Evolutionary conservation across 1,140 invertebrate species (phyloP).

Genomic region (Potamilus streckersoni): DNA sequence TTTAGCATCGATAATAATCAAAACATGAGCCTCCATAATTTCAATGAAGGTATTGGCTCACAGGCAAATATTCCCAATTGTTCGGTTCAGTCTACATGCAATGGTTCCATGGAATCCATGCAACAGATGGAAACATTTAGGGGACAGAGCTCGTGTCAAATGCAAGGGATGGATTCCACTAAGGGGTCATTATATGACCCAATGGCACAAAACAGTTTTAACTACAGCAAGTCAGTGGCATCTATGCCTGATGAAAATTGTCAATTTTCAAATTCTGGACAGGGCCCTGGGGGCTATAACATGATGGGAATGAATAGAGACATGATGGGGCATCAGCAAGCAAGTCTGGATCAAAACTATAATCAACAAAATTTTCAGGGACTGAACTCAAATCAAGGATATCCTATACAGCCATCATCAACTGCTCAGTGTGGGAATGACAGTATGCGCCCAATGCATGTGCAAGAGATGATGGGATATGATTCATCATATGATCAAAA

Average conservation of each 20-base stretch:
- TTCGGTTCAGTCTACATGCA: slow-evolving; percentile 15
- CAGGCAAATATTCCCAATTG: slow-evolving; percentile 22
- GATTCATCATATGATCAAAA: slow-evolving; percentile 33
- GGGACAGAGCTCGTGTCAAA: slow-evolving; percentile 34
- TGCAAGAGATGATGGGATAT: slow-evolving; percentile 28
- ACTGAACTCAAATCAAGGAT: slow-evolving; percentile 14
- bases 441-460: slow-evolving; percentile 7
- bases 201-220: slow-evolving; percentile 28
- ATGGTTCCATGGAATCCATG: slow-evolving; percentile 35
- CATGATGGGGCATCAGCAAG: slow-evolving; percentile 24
- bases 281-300: slow-evolving; percentile 35
- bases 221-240: slow-evolving; percentile 2
- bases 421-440: slow-evolving; percentile 4
- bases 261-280: slow-evolving; percentile 19
- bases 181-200: slow-evolving; percentile 38
- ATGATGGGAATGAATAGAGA: slow-evolving; percentile 35
- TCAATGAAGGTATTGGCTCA: slow-evolving; percentile 32
- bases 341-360: slow-evolving; percentile 26
- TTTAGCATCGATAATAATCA: slow-evolving; percentile 57
- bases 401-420: neutral
- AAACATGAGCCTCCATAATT: slow-evolving; percentile 55
- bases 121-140: slow-evolving; percentile 40
- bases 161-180: slow-evolving; percentile 34
- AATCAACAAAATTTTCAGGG: slow-evolving; percentile 23
- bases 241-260: slow-evolving; percentile 14